phyloP scores from a whole-genome alignment of 1,140 invertebrate species.

The Periplaneta americana region DNA sequence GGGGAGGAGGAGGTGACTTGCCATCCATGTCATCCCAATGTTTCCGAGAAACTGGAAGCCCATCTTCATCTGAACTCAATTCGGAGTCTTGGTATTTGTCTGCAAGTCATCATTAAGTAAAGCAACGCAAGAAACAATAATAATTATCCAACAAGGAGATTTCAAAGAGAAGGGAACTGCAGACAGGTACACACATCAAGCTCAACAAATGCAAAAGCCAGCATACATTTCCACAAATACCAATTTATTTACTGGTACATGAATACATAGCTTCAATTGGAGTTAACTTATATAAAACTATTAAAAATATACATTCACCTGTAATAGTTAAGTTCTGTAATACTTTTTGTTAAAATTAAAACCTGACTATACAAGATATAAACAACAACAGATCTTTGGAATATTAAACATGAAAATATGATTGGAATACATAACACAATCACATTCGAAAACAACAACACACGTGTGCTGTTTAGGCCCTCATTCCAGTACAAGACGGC shows the following conservation, averaged over 20 bases:
- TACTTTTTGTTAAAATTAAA: constrained; percentile 2
- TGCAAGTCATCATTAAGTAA: constrained; percentile 4
- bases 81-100: constrained; percentile 8
- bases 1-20: constrained; percentile 14
- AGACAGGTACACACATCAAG: neutral
- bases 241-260: constrained; percentile 3
- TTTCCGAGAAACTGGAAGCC: constrained; percentile 13
- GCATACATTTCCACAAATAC: neutral
- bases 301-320: constrained; percentile 19
- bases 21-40: neutral
- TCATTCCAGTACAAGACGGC: no score
- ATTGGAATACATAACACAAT: neutral
- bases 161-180: neutral
- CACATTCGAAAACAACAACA: neutral
- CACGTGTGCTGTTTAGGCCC: no score
- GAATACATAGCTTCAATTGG: constrained; percentile 1
- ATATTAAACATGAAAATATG: constrained; percentile 1
- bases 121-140: neutral
- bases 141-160: neutral
- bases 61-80: constrained; percentile 24
- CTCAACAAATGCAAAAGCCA: neutral
- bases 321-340: neutral
- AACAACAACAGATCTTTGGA: constrained; percentile 18
- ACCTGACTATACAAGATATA: constrained; percentile 14
- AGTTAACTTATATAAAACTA: constrained; percentile 12